A percentile compares a stretch with the other conserved stretches of the same genome.
phyloP scores from a whole-genome alignment of 2,888 invertebrate genomes.

The Pharmacophagus antenor region DNA sequence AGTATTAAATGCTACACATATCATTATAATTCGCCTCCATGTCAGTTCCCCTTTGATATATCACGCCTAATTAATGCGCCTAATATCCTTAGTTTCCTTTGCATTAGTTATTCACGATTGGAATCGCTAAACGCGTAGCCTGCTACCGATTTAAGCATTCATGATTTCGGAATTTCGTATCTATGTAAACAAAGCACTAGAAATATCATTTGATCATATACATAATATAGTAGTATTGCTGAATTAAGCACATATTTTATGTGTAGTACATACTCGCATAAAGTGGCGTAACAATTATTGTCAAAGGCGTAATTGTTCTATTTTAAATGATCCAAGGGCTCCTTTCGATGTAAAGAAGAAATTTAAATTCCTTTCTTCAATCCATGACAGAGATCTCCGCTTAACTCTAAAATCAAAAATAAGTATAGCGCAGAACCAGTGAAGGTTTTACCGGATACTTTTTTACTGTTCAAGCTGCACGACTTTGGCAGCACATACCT shows the following conservation, averaged over 20 bases:
- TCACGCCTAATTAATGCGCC: conserved; percentile 1
- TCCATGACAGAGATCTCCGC: too few species aligned
- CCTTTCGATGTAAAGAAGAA: too few species aligned
- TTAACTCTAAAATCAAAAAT: too few species aligned
- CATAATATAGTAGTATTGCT: background rate
- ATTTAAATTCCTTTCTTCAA: too few species aligned
- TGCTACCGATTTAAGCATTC: background rate
- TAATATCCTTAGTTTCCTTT: background rate
- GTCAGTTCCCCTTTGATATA: background rate
- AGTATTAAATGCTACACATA: background rate
- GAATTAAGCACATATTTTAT: background rate
- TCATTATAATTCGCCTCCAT: background rate
- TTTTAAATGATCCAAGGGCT: too few species aligned
- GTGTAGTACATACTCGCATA: too few species aligned
- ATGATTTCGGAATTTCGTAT: conserved; percentile 5
- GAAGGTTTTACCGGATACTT: too few species aligned
- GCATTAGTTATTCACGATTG: conserved; percentile 1
- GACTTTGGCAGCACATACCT: too few species aligned
- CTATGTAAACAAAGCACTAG: background rate
- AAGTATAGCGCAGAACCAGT: too few species aligned
- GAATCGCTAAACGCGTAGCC: background rate
- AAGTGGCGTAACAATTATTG: too few species aligned
- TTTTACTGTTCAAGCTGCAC: too few species aligned
- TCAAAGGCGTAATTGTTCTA: too few species aligned
- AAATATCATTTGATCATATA: background rate